A percentile compares a stretch with the other conserved stretches of the same genome.
Evolutionary conservation across 1,140 invertebrate genomes (phyloP).

Genomic region (Calosoma granatense): DNA sequence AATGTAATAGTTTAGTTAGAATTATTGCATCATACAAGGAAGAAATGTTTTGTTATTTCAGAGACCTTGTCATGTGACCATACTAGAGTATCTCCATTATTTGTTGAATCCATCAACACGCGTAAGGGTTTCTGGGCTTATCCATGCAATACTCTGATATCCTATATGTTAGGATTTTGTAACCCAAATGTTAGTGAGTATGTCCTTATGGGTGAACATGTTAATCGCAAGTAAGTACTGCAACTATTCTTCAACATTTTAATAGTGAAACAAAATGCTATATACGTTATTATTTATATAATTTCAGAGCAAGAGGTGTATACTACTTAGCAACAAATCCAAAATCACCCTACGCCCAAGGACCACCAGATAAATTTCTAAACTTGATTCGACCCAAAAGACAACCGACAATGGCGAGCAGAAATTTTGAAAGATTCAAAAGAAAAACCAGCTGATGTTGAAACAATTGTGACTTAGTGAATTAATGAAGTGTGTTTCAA

Average conservation of each 20-base stretch:
- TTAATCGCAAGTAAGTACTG: conserved; percentile 52
- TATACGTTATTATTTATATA: not conserved
- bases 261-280: not conserved
- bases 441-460: too few relatives aligned
- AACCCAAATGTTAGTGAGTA: conserved; percentile 63
- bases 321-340: conserved; percentile 79
- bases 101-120: conserved; percentile 74
- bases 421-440: not conserved
- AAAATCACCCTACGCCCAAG: conserved; percentile 70
- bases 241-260: conserved; percentile 11
- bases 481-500: too few relatives aligned
- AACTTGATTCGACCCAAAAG: not conserved
- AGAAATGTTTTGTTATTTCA: too few relatives aligned
- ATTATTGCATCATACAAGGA: conserved; percentile 11
- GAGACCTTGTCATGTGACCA: conserved; percentile 79
- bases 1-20: conserved; percentile 5
- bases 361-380: conserved; percentile 52
- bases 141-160: conserved; percentile 66
- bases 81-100: conserved; percentile 79
- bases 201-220: conserved; percentile 74
- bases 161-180: conserved; percentile 72
- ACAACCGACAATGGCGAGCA: not conserved
- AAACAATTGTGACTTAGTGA: too few relatives aligned
- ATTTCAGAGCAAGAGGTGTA: conserved; percentile 61
- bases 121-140: conserved; percentile 70